Evolutionary conservation across 1,140 invertebrate genomes (phyloP).

Genomic region (Rhagoletis zephyria): DNA sequence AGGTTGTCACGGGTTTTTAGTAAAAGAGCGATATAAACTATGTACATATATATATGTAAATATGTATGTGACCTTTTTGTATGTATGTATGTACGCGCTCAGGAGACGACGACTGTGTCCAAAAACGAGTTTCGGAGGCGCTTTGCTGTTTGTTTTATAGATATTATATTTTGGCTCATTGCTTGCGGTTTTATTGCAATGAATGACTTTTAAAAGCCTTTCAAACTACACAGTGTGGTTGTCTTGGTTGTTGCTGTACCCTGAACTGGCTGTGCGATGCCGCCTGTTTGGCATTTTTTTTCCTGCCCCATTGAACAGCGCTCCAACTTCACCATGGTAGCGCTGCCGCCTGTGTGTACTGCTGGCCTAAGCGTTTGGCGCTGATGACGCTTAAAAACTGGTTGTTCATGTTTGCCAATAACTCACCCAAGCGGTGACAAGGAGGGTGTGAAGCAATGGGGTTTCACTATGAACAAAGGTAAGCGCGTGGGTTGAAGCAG

Average conservation of each 20-base stretch:
- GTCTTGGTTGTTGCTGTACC: neutral
- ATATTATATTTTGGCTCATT: constrained; percentile 21
- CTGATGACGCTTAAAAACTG: constrained; percentile 41
- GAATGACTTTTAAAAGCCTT: neutral
- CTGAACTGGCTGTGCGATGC: neutral
- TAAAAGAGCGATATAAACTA: neutral
- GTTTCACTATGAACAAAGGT: neutral
- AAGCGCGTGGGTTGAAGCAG: neutral
- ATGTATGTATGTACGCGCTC: neutral
- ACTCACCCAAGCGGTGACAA: neutral
- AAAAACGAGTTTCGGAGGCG: constrained; percentile 32
- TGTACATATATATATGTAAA: neutral
- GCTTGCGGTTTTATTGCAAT: constrained; percentile 25
- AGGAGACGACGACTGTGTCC: neutral
- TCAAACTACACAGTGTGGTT: neutral
- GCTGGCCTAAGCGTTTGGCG: too few relatives aligned
- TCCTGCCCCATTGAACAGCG: neutral
- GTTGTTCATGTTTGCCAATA: constrained; percentile 22
- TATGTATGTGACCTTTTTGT: neutral
- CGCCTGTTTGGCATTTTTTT: neutral
- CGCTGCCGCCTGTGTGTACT: neutral
- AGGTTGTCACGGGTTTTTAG: too few relatives aligned
- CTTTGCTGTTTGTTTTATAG: constrained; percentile 26
- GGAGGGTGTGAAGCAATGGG: neutral
- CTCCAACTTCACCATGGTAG: neutral